phyloP scores from a whole-genome alignment of 2,113 vertebrate species.

The Pseudois nayaur region DNA sequence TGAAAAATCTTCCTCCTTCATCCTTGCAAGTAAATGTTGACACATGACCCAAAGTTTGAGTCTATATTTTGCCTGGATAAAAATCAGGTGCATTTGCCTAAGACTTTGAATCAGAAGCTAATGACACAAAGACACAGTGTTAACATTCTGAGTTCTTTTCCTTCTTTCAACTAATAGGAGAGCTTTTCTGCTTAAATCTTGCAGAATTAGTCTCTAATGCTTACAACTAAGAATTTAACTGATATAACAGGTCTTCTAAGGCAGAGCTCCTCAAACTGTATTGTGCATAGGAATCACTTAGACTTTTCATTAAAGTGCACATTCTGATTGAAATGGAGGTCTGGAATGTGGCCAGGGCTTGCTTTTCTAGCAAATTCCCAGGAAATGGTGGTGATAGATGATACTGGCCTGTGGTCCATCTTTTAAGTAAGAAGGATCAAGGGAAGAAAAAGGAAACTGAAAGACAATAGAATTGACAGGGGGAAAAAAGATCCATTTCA shows the following conservation, averaged over 20 bases:
- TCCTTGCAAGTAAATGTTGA: not conserved
- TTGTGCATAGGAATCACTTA: not conserved
- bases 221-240: not conserved
- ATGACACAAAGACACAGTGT: not conserved
- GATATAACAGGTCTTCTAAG: not conserved
- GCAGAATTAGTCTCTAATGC: not conserved
- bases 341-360: not conserved
- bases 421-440: not conserved
- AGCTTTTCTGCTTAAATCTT: not conserved
- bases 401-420: not conserved
- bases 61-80: not conserved
- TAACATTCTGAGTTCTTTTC: not conserved
- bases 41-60: not conserved
- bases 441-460: not conserved
- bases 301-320: not conserved
- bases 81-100: not conserved
- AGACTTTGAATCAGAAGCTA: not conserved
- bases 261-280: not conserved
- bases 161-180: not conserved
- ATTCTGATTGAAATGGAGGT: not conserved
- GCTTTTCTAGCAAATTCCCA: not conserved
- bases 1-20: not conserved
- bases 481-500: not conserved
- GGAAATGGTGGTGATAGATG: not conserved
- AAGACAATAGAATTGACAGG: not conserved